Evolutionary conservation across 2,888 invertebrate species (phyloP).

Genomic region (Temnothorax ravouxi): DNA sequence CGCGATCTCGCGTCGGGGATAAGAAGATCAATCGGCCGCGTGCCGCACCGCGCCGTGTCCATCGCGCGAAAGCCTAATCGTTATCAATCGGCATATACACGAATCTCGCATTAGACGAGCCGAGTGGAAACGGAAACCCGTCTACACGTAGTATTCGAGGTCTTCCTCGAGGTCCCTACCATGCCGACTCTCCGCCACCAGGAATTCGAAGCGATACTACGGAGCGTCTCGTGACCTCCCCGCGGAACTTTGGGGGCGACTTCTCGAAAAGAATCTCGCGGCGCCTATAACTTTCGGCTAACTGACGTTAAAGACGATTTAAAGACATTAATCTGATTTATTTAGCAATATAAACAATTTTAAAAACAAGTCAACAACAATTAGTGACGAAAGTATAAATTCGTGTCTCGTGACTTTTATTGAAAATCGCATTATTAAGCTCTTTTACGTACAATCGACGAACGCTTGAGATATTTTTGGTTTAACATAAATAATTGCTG

Average conservation of each 20-base stretch:
- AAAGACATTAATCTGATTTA: background rate
- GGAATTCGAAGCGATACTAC: slow-evolving; percentile 26
- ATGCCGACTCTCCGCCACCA: slow-evolving; percentile 28
- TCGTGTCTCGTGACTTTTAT: background rate
- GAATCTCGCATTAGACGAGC: slow-evolving; percentile 78
- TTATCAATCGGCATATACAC: slow-evolving; percentile 72
- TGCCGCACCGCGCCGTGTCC: slow-evolving; percentile 50
- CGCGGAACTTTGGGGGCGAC: background rate
- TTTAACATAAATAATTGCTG: background rate
- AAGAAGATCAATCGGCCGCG: slow-evolving; percentile 59
- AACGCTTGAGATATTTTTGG: background rate
- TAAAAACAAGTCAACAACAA: background rate
- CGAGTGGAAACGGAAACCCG: slow-evolving; percentile 61
- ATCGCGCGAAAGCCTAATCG: slow-evolving; percentile 51
- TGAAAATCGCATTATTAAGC: background rate
- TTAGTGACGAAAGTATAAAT: background rate
- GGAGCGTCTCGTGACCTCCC: background rate
- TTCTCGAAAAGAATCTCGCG: background rate
- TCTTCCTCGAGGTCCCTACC: slow-evolving; percentile 35
- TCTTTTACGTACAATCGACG: background rate
- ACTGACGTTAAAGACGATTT: background rate
- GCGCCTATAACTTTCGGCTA: background rate
- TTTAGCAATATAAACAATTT: background rate
- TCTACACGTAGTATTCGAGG: slow-evolving; percentile 42
- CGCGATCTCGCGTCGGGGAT: slow-evolving; percentile 64